Conservation (phyloP, 2,888 invertebrate genomes). For the Papilio demoleus region DNA sequence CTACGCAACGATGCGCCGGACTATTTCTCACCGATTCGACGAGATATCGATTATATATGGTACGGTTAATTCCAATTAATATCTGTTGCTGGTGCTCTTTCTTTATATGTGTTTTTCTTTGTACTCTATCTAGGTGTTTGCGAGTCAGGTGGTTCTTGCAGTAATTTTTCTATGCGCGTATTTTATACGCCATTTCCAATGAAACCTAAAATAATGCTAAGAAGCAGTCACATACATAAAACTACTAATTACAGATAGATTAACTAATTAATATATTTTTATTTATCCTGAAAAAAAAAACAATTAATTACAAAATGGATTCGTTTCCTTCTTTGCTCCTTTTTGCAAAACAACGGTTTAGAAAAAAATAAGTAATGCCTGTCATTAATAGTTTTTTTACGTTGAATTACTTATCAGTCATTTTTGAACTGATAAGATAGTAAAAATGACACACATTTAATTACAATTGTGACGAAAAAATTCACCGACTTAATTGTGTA, state of each 20-base stretch:
- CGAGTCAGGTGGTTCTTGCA: neutral
- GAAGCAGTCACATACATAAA: too few species aligned
- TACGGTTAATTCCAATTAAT: slow-evolving; percentile 40
- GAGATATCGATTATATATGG: slow-evolving; percentile 60
- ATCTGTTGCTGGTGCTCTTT: slow-evolving; percentile 10
- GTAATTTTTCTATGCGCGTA: neutral
- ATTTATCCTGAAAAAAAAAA: too few species aligned
- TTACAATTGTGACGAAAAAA: neutral
- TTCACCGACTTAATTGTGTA: slow-evolving; percentile 7
- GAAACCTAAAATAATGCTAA: too few species aligned
- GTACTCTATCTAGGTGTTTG: neutral
- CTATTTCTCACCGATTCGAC: slow-evolving; percentile 69
- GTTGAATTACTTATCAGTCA: too few species aligned
- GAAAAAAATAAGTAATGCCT: too few species aligned
- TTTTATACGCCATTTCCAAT: neutral
- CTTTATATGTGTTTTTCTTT: neutral
- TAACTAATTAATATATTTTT: too few species aligned
- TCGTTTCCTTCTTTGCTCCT: too few species aligned
- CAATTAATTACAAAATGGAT: too few species aligned
- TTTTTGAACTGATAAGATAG: neutral
- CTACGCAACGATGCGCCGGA: slow-evolving; percentile 63
- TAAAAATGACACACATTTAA: neutral
- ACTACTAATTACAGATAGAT: too few species aligned
- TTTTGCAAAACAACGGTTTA: too few species aligned
- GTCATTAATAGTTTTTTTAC: too few species aligned